Percentiles rank a stretch among this genome's conserved stretches.
These are phyloP conservation scores for Prochilodus magdalenae DNA, from an alignment of 2,113 vertebrate species.

Conservation along the genomic window DNA sequence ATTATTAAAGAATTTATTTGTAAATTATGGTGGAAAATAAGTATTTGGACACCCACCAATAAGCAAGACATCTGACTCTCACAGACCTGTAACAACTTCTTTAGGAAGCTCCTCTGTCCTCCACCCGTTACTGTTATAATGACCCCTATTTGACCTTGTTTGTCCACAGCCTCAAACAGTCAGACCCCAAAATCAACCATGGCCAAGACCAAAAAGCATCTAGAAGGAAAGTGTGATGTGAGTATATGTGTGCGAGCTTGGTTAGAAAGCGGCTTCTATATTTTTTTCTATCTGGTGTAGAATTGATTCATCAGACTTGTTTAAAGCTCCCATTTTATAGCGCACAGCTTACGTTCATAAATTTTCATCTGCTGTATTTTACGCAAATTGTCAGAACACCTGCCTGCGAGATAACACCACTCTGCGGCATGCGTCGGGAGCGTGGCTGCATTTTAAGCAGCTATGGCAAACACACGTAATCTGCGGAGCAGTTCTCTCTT, in stretches of 20 bases:
- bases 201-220: not conserved
- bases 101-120: too few species aligned
- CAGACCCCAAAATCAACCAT: too few species aligned
- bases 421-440: not conserved
- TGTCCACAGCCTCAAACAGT: too few species aligned
- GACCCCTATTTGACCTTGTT: too few species aligned
- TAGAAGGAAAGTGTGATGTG: not conserved
- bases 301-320: slow-evolving; percentile 16
- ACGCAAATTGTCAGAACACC: slow-evolving; percentile 35
- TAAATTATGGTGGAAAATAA: too few species aligned
- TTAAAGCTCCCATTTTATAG: slow-evolving; percentile 1
- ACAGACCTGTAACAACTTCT: too few species aligned
- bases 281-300: slow-evolving; percentile 1
- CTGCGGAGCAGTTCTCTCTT: slow-evolving; percentile 6
- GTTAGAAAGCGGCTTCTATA: not conserved
- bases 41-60: too few species aligned
- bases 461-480: not conserved
- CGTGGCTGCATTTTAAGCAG: slow-evolving; percentile 32
- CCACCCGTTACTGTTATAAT: too few species aligned
- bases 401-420: slow-evolving; percentile 9
- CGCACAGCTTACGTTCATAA: not conserved
- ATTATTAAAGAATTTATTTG: too few species aligned
- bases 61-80: too few species aligned
- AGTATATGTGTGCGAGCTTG: not conserved
- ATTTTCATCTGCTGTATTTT: slow-evolving; percentile 24